Base-by-base conservation (phyloP, 1,140 invertebrate species). In the Brachystomella parvula region DNA sequence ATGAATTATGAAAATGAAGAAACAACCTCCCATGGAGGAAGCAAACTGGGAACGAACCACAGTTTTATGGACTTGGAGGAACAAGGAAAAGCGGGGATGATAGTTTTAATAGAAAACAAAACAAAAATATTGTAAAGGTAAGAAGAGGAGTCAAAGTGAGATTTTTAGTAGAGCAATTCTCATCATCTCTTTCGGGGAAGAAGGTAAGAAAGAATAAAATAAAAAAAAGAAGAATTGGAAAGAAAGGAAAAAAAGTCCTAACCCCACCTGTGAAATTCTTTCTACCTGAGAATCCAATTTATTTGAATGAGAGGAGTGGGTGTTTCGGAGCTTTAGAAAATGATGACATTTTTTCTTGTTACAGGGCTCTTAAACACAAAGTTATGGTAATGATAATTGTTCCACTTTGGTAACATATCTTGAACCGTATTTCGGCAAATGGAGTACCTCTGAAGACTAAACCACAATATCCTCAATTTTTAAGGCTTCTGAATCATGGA, bases 1-100 rank as follows among this genome's bases (percentile, higher is more conserved):
- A 53, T 53, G 49, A 53, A 53, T 53, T 53, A 53, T 53, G 49
- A 53, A 53, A 53, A 53, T 53, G 49, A 53, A 53, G 49, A 53
- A 53, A 53, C 49, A 15, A 53, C 49, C 49, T 53, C 49, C 49
- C 49, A 53, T 53, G 49, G 49, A 17, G 49, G 49, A 24, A 24
- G 24, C 12, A 53, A 15, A 6, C 6, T 53, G 12, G 9, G 21
- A 6, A 19, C 6, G 19, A 39, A n/a, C n/a, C n/a, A n/a, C n/a
- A 19, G 35, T 39, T 39, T 39, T 39, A 39, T 39, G 35, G 35
- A 39, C 19, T 39, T 19, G 35, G 19, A 39, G 19, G 19, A 6
- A 39, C 19, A 39, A 39, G 19, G 35, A 9, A 19, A 6, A 39
- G 35, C 19, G 35, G 6, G 6, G 6, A 39, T 39, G 19, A 39